These are phyloP conservation scores for Baccha elongata DNA, from an alignment of 2,888 invertebrate genomes.

Conservation along the genomic window DNA sequence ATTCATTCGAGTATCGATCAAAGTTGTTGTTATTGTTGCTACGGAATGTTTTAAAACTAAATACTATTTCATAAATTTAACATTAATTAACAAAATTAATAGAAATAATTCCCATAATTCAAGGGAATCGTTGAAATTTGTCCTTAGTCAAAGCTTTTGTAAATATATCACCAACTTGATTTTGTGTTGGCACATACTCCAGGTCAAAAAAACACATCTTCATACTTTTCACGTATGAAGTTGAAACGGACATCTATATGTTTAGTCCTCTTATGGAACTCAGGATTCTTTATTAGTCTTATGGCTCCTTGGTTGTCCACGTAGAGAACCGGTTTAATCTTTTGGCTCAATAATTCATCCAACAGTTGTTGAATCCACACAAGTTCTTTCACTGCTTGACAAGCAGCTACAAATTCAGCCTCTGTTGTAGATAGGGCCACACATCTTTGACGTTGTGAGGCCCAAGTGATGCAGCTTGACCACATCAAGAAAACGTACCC, in stretches of 20 bases:
- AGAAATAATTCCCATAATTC: neutral
- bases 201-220: neutral
- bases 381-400: conserved; percentile 75
- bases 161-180: neutral
- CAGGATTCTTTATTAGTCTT: conserved; percentile 49
- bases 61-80: neutral
- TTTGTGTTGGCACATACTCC: neutral
- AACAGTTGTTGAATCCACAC: conserved; percentile 37
- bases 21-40: too few species aligned
- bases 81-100: neutral
- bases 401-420: conserved; percentile 77
- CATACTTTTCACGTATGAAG: neutral
- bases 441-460: conserved; percentile 44
- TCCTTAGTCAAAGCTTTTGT: neutral
- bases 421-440: conserved; percentile 76
- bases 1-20: too few species aligned
- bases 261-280: conserved; percentile 52
- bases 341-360: neutral
- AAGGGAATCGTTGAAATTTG: neutral
- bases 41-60: too few species aligned
- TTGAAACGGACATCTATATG: conserved; percentile 57
- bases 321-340: conserved; percentile 44
- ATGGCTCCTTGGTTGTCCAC: conserved; percentile 75
- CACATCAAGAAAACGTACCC: conserved; percentile 39
- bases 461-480: conserved; percentile 33